Evolutionary conservation across 2,888 invertebrate species (phyloP), one percentile per base, ranked within the genome.

Genomic region (Drosophila nr. medialis): DNA sequence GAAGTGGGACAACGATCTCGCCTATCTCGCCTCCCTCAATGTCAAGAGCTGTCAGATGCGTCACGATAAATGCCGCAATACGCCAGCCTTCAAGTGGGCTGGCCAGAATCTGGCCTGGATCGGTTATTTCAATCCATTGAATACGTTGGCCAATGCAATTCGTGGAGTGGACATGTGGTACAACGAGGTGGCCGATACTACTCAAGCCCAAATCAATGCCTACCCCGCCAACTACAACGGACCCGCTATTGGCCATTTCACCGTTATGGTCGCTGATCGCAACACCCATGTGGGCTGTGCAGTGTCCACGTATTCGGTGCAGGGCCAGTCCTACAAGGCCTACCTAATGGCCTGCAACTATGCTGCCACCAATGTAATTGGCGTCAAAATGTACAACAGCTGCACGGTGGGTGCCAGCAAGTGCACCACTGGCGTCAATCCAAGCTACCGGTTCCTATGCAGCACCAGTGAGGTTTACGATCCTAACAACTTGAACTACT

Each of bases 261-360:
- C 91, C 2, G 87, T 85, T 0, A 74, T 92, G 73, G 87, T 90
- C 0, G 72, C 83, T 24, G 92, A 91, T 48, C 81, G 80, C 13
- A 91, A 90, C 45, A 74, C 64, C 13, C 66, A 69, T 0, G 60
- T 92, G 4, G 92, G 92, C 27, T 92, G 92, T 61, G 89, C 86
- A 10, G 74, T 60, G 0, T 59, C 90, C 55, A 76, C 77, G 2
- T 84, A 74, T 11, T 59, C 72, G 4, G 74, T 64, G 0, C 0
- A 55, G 1, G 76, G 75, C 0, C 32, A 80, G 38, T 0, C 64
- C 3, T 84, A 86, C 66, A 81, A 78, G 65, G 78, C 73, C n/a
- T 77, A 81, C 64, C 75, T 88, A 1, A 56, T 84, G 42, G 88
- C 85, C 34, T 92, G 92, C 65, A 91, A 92, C 55, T 92, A 92